Conservation (phyloP, 2,888 invertebrate genomes). For the Pollenia labialis region DNA sequence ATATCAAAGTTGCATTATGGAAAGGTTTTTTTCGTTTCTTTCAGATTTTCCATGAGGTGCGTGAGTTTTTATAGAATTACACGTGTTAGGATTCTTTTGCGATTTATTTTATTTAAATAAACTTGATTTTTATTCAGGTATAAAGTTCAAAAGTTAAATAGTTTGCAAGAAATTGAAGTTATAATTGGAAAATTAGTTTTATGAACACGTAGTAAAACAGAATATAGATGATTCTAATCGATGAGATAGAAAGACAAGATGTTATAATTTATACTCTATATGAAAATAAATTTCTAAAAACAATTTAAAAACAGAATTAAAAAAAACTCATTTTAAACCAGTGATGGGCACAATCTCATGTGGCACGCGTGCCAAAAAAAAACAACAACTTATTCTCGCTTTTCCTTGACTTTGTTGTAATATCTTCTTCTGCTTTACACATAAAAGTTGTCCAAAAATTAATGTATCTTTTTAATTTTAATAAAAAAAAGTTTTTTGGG, state of each 20-base stretch:
- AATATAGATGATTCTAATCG: neutral
- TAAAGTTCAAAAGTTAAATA: constrained; percentile 37
- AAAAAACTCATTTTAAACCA: too few relatives aligned
- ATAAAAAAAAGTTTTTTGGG: too few relatives aligned
- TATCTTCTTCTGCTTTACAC: too few relatives aligned
- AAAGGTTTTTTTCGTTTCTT: constrained; percentile 22
- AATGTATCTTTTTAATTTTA: too few relatives aligned
- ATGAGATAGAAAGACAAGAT: neutral
- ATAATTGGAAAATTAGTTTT: constrained; percentile 53
- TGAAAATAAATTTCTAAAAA: too few relatives aligned
- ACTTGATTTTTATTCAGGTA: constrained; percentile 27
- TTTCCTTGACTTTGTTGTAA: too few relatives aligned
- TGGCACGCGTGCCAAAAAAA: too few relatives aligned
- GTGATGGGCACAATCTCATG: too few relatives aligned
- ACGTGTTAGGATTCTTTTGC: constrained; percentile 38
- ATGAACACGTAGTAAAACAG: constrained; percentile 31
- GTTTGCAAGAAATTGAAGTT: constrained; percentile 43
- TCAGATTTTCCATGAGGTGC: constrained; percentile 55
- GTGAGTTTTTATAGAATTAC: constrained; percentile 36
- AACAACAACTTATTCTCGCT: too few relatives aligned
- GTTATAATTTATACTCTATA: too few relatives aligned
- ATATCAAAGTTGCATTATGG: constrained; percentile 72
- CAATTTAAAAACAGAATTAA: too few relatives aligned
- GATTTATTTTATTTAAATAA: constrained; percentile 54
- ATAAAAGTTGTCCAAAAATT: too few relatives aligned